Evolutionary conservation across 2,113 vertebrate species (phyloP), one percentile per base, ranked within the genome.

Genomic region (Phaethornis superciliosus): DNA sequence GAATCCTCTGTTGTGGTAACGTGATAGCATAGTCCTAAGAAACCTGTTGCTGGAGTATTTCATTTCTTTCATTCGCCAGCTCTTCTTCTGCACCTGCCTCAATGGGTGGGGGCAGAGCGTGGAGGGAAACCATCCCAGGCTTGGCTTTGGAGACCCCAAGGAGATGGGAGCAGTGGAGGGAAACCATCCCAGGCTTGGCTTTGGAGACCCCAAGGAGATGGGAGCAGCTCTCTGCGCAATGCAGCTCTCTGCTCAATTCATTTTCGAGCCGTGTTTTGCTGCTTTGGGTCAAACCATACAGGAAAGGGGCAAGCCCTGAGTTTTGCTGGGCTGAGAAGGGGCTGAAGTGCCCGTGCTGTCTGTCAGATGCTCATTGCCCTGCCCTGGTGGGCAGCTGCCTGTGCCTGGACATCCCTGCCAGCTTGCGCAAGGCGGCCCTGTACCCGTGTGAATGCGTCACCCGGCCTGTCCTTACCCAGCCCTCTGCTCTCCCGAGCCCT

Each of bases 61-160:
- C 0, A 6, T 33, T 60, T 20, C 12, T 75, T 44, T 20, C 10
- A 19, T 15, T 72, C 2, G 0, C 42, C 59, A 15, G 16, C 56
- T 72, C 21, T 59, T 52, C 24, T 49, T n/a, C 81, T 19, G 27
- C 13, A 6, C 20, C 47, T 56, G 27, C 15, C 65, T 47, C 1
- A 1, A 67, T 21, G 72, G 33, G 18, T 27, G 1, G 0, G 33
- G 12, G 32, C 6, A 15, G 65, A 56, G n/a, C 46, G 30, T 14
- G 2, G n/a, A 0, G 0, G 0, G 30, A 35, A 65, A 33, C 62
- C 9, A 4, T 51, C 42, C 54, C 0, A 0, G 1, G 3, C 56
- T 13, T 12, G 55, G 6, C 51, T 77, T 16, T 3, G 21, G 59
- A 32, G 6, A 13, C 16, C 55, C 21, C 4, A 0, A 0, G 55